Percentiles rank a stretch among this genome's conserved stretches.
Conservation (phyloP, 1,140 invertebrate genomes). For the Pseudomyrmex flavicornis region DNA sequence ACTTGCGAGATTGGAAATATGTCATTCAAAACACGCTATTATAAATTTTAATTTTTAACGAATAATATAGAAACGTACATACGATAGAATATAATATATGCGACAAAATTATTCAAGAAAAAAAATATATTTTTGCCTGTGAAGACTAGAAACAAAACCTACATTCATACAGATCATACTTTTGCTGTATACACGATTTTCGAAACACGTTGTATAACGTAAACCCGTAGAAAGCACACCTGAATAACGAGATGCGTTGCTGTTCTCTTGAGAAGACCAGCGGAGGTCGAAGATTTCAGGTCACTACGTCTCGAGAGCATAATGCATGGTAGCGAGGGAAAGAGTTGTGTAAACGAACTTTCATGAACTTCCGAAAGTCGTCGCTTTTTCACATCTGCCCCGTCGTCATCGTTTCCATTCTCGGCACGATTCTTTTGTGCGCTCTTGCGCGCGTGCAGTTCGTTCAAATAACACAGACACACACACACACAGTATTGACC, state of each 20-base stretch:
- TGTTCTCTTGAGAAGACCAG: slow-evolving; percentile 68
- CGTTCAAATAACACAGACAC: slow-evolving; percentile 35
- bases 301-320: slow-evolving; percentile 83
- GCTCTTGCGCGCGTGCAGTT: slow-evolving; percentile 13
- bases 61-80: not conserved
- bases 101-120: not conserved
- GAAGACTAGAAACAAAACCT: not conserved
- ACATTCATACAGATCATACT: not conserved
- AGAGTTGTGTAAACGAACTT: slow-evolving; percentile 82
- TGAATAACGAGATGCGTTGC: slow-evolving; percentile 71
- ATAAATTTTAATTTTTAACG: not conserved
- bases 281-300: slow-evolving; percentile 82
- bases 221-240: slow-evolving; percentile 65
- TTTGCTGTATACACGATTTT: slow-evolving; percentile 24
- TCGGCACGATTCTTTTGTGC: slow-evolving; percentile 38
- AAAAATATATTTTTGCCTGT: not conserved
- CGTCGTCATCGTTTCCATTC: slow-evolving; percentile 7
- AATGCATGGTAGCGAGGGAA: slow-evolving; percentile 80
- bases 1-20: slow-evolving; percentile 26
- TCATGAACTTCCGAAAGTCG: slow-evolving; percentile 82
- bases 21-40: no score
- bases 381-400: slow-evolving; percentile 71
- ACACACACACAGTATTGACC: not conserved
- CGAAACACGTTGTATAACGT: slow-evolving; percentile 65
- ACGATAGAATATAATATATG: not conserved